A percentile compares a stretch with the other conserved stretches of the same genome.
Evolutionary conservation across 2,113 vertebrate species (phyloP).

Genomic region (Falco punctatus): DNA sequence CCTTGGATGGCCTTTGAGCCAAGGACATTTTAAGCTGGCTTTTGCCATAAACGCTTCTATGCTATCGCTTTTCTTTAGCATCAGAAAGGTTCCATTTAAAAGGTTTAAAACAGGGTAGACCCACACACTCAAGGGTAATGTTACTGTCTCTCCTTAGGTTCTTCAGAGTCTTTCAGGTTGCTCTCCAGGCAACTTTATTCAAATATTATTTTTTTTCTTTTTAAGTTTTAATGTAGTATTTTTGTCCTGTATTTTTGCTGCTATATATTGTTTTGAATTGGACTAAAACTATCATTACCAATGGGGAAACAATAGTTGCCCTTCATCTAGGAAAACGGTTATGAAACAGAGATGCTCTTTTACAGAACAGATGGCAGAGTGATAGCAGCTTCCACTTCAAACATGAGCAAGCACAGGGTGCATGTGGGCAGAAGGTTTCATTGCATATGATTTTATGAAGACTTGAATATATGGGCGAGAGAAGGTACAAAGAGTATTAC

Average conservation of each 20-base stretch:
- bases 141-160: neutral
- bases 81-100: neutral
- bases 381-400: constrained; percentile 45
- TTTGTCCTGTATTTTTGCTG: neutral
- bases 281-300: neutral
- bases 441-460: constrained; percentile 8
- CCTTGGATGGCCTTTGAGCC: neutral
- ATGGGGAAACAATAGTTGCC: neutral
- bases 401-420: neutral
- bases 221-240: neutral
- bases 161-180: neutral
- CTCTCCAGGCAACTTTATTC: neutral
- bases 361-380: constrained; percentile 37
- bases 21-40: neutral
- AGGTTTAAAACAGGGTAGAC: neutral
- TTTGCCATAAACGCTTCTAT: neutral
- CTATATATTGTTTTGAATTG: neutral
- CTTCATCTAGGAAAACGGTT: neutral
- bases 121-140: rapidly evolving
- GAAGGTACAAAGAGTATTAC: neutral
- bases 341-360: constrained; percentile 1
- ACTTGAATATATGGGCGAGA: neutral
- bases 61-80: neutral
- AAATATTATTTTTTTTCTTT: neutral
- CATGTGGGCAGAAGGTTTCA: neutral